Conservation (phyloP, 2,797 vertebrate genomes). For the Philypnodon macrostomus region DNA sequence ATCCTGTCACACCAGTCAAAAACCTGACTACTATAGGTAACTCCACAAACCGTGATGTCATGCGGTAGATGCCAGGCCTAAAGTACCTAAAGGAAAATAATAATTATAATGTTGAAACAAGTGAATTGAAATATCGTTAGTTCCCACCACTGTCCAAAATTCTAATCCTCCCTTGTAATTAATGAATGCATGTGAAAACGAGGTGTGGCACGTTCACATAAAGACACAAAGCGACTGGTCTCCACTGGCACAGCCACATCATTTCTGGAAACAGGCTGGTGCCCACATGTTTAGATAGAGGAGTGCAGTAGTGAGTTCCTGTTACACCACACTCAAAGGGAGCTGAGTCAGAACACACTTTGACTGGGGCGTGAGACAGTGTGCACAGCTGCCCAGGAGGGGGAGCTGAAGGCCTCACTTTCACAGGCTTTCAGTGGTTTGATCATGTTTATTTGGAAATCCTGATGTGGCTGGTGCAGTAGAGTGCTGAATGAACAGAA, state of each 20-base stretch:
- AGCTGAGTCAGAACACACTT: constrained; percentile 29
- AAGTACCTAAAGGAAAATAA: too few relatives aligned
- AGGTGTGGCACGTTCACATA: constrained; percentile 7
- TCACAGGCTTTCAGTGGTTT: constrained; percentile 9
- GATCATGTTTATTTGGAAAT: constrained; percentile 4
- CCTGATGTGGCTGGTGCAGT: too few relatives aligned
- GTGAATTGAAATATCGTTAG: too few relatives aligned
- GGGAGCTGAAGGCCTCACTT: constrained; percentile 37
- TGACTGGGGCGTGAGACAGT: background rate
- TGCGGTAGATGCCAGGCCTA: too few relatives aligned
- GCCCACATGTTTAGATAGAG: constrained; percentile 39
- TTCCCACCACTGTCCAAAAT: constrained; percentile 2
- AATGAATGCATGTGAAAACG: background rate
- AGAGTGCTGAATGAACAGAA: too few relatives aligned
- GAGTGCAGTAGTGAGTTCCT: background rate
- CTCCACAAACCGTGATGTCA: too few relatives aligned
- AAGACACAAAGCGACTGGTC: constrained; percentile 29
- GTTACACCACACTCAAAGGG: constrained; percentile 17
- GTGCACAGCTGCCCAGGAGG: constrained; percentile 38
- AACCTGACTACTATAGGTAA: too few relatives aligned
- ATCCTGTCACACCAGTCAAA: too few relatives aligned
- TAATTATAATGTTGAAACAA: too few relatives aligned
- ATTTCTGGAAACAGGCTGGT: constrained; percentile 27
- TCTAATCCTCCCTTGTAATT: constrained; percentile 1
- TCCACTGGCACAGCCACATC: constrained; percentile 20